These are phyloP conservation scores for Gymnosoma rotundatum DNA, from an alignment of 2,888 invertebrate species.

Conservation along the genomic window DNA sequence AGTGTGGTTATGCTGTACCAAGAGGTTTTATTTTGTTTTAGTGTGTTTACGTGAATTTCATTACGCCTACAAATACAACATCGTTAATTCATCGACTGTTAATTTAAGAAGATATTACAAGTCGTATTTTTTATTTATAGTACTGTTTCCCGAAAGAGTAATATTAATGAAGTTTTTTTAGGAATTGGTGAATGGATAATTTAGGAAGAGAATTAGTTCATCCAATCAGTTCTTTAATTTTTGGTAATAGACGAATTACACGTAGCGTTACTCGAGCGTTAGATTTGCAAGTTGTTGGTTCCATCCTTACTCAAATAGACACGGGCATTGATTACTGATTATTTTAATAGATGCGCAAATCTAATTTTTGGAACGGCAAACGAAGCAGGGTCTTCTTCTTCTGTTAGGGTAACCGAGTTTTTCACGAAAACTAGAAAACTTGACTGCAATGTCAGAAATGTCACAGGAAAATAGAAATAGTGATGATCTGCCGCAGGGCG, in stretches of 20 bases:
- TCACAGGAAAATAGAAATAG: background rate
- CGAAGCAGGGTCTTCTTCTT: background rate
- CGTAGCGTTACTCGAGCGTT: constrained; percentile 4
- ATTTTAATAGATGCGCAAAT: constrained; percentile 30
- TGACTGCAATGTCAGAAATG: background rate
- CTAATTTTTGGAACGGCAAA: background rate
- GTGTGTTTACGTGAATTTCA: too few species aligned
- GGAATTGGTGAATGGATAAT: background rate
- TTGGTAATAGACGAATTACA: background rate
- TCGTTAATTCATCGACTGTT: too few species aligned
- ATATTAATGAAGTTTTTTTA: background rate
- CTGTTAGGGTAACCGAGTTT: background rate
- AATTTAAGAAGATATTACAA: too few species aligned
- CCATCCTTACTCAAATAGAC: background rate
- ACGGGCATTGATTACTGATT: background rate
- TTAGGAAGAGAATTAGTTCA: background rate
- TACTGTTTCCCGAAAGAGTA: background rate
- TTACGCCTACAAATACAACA: too few species aligned
- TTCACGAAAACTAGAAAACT: background rate
- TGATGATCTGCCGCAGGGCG: background rate
- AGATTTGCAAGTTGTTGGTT: constrained; percentile 5
- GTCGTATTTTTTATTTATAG: too few species aligned
- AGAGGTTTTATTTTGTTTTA: too few species aligned
- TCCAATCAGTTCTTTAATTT: background rate
- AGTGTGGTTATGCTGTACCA: too few species aligned